These are phyloP conservation scores for Ips nitidus DNA, from an alignment of 1,140 invertebrate species.

Conservation along the genomic window DNA sequence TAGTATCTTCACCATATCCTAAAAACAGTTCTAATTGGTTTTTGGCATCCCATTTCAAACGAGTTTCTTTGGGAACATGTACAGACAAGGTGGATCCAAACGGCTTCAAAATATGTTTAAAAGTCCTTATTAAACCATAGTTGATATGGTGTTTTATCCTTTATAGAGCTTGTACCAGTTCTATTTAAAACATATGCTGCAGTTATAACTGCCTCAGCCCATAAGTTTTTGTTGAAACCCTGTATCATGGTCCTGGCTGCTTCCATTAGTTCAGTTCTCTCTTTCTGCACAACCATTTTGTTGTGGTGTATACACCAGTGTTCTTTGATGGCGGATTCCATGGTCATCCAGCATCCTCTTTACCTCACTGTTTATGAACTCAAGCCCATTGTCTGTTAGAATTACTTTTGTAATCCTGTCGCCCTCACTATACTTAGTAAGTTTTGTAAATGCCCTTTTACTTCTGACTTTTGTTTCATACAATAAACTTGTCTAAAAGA, in stretches of 20 bases:
- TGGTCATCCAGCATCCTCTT: neutral
- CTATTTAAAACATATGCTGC: constrained; percentile 2
- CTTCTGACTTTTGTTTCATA: constrained; percentile 26
- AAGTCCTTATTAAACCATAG: constrained; percentile 6
- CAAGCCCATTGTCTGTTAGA: constrained; percentile 48
- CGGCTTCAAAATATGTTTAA: neutral
- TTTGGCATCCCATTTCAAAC: constrained; percentile 19
- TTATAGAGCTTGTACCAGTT: neutral
- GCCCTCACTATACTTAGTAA: constrained; percentile 40
- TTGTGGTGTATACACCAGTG: constrained; percentile 53
- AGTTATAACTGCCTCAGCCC: neutral
- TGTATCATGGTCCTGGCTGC: constrained; percentile 49
- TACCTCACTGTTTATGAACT: constrained; percentile 40
- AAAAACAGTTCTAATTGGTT: constrained; percentile 14
- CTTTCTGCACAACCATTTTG: constrained; percentile 55
- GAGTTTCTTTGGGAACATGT: constrained; percentile 11
- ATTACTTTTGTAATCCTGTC: constrained; percentile 40
- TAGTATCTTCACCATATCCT: constrained; percentile 9
- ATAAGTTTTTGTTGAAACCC: neutral
- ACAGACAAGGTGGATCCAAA: constrained; percentile 5
- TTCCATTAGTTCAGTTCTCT: constrained; percentile 53
- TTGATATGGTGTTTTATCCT: constrained; percentile 4
- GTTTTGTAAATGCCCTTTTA: constrained; percentile 45
- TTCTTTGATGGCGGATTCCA: constrained; percentile 3
- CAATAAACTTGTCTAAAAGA: constrained; percentile 48